Evolutionary conservation across 2,888 invertebrate species (phyloP).

Genomic region (Orthosia gothica): DNA sequence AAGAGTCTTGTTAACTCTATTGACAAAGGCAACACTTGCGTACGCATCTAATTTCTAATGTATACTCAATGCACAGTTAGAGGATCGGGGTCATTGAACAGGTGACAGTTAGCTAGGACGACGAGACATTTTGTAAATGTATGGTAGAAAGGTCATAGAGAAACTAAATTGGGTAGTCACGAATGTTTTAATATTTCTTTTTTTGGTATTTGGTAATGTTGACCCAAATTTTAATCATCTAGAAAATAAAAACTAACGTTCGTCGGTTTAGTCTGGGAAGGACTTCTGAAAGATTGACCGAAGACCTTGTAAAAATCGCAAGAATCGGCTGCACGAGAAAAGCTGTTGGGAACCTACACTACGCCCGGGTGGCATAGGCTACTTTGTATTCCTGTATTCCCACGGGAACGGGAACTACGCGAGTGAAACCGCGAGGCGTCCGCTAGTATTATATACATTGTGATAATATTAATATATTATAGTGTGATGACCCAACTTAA

Average conservation of each 20-base stretch:
- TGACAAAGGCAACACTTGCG: conserved; percentile 24
- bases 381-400: too few relatives aligned
- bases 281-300: too few relatives aligned
- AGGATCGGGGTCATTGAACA: conserved; percentile 53
- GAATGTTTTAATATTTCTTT: not conserved
- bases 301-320: too few relatives aligned
- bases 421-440: too few relatives aligned
- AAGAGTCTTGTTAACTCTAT: conserved; percentile 14
- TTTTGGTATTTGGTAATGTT: not conserved
- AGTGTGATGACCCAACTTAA: too few relatives aligned
- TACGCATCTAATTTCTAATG: conserved; percentile 51
- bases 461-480: too few relatives aligned
- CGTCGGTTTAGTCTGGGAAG: not conserved
- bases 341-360: too few relatives aligned
- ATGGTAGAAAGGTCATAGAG: not conserved
- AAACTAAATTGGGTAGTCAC: not conserved
- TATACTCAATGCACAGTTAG: conserved; percentile 47
- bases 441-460: too few relatives aligned
- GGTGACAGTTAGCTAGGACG: conserved; percentile 36
- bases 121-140: not conserved
- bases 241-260: not conserved
- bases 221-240: not conserved
- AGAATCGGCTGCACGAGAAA: too few relatives aligned
- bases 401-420: too few relatives aligned
- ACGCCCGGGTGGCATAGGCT: too few relatives aligned